phyloP scores from a whole-genome alignment of 1,140 invertebrate genomes.

The Hyposmocoma kahamanoa region DNA sequence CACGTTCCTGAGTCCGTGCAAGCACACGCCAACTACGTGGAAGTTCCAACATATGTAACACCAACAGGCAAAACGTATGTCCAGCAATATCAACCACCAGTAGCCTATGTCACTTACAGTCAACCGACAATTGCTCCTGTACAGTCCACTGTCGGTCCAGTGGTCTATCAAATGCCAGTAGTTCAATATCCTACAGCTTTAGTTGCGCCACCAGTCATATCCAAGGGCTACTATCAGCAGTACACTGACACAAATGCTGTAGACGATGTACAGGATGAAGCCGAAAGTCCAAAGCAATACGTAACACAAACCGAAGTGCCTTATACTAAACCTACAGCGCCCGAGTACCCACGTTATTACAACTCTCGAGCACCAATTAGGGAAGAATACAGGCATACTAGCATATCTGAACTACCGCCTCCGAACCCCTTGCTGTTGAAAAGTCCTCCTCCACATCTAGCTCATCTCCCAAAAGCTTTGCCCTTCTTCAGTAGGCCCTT shows the following conservation, averaged over 20 bases:
- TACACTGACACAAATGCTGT: conserved; percentile 37
- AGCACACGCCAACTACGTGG: conserved; percentile 40
- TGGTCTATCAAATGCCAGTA: conserved; percentile 48
- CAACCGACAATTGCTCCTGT: conserved; percentile 3
- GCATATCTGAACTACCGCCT: conserved; percentile 40
- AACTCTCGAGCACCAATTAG: conserved; percentile 40
- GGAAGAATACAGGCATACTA: conserved; percentile 35
- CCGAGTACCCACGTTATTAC: conserved; percentile 48
- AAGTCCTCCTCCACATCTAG: conserved; percentile 42
- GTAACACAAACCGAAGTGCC: conserved; percentile 35
- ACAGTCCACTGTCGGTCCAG: conserved; percentile 38
- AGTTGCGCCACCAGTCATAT: conserved; percentile 21
- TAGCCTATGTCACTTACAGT: conserved; percentile 40
- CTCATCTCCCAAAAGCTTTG: conserved; percentile 52
- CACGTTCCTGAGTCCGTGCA: conserved; percentile 31
- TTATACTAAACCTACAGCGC: conserved; percentile 21
- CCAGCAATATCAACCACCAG: conserved; percentile 32
- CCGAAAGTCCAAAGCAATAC: conserved; percentile 36
- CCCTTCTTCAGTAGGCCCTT: conserved; percentile 49
- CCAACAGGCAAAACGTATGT: conserved; percentile 42
- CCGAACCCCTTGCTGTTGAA: conserved; percentile 51
- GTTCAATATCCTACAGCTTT: conserved; percentile 41
- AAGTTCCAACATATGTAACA: conserved; percentile 39
- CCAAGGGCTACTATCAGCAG: conserved; percentile 40
- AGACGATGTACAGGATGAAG: conserved; percentile 35